Evolutionary conservation across 1,140 invertebrate species (phyloP), one percentile per base, ranked within the genome.

Genomic region (Aphaenogaster rudis): DNA sequence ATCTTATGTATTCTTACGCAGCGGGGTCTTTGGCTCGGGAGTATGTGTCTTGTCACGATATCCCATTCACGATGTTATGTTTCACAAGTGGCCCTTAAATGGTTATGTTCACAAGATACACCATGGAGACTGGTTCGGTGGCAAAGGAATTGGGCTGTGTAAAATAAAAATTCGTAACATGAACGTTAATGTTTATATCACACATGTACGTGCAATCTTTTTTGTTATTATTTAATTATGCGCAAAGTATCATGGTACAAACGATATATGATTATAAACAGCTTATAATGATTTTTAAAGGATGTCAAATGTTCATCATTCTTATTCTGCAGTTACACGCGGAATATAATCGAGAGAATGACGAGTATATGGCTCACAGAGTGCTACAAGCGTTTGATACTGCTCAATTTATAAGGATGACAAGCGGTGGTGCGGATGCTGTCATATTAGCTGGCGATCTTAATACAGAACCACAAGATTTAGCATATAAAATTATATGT

Each of bases 121-220:
- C 67, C 99, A 99, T 95, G 99, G 98, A 1, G 99, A 99, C 94
- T 99, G 99, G 99, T 99, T 99, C 96, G 99, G 98, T 74, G 99
- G 99, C 8, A 99, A 99, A 96, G 99, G 99, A 54, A 97, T 99
- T 74, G 99, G 98, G 13, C 94, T 99, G n/a, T 98, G 98, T 92
- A 97, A 96, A 91, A 96, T 99, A 11, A 94, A 96, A 92, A 94
- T 97, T 64, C 95, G 97, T 86, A 97, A 97, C 84, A 95, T 97
- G 77, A 96, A 96, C 72, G 96, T 99, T 33, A 97, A 99, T 96
- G 94, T 99, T 86, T 99, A 99, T 95, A 97, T 97, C 86, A 98
- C 98, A 90, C 99, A 99, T 97, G 98, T 99, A 96, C 97, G 97
- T 96, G 86, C n/a, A 48, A 59, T 78, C 39, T 45, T 67, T 81